These are phyloP conservation scores for Noctua janthe DNA, from an alignment of 2,888 invertebrate species.

Conservation along the genomic window DNA sequence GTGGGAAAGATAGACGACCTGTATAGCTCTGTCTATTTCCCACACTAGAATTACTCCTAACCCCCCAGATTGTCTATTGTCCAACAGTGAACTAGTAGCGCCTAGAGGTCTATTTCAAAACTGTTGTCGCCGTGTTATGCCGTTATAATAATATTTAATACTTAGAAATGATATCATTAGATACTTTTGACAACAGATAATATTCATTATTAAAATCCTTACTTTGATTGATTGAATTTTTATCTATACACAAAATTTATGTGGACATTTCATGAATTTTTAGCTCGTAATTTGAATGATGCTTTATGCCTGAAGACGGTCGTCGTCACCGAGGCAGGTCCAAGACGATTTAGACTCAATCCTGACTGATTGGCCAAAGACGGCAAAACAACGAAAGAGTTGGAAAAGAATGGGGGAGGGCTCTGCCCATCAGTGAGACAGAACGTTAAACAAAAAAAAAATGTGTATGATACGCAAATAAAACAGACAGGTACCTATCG, in stretches of 20 bases:
- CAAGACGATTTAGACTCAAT: too few species aligned
- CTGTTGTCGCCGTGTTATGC: neutral
- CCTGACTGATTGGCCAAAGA: too few species aligned
- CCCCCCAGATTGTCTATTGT: neutral
- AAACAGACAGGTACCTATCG: neutral
- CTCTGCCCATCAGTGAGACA: too few species aligned
- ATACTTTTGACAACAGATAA: constrained; percentile 9
- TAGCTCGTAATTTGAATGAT: neutral
- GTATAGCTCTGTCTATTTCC: too few species aligned
- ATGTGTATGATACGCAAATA: neutral
- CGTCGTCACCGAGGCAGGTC: too few species aligned
- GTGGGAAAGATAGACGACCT: too few species aligned
- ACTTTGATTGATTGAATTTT: constrained; percentile 24
- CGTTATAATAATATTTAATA: neutral
- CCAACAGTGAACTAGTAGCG: neutral
- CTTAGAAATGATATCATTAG: constrained; percentile 6
- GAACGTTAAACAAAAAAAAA: too few species aligned
- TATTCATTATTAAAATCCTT: constrained; percentile 23
- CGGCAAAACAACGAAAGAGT: too few species aligned
- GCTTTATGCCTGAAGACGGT: too few species aligned
- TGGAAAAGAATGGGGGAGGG: too few species aligned
- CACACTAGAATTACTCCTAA: too few species aligned
- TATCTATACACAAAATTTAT: constrained; percentile 7
- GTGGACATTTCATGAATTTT: neutral
- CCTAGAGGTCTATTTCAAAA: neutral